phyloP scores from a whole-genome alignment of 2,113 vertebrate species.

The Echinops telfairi region DNA sequence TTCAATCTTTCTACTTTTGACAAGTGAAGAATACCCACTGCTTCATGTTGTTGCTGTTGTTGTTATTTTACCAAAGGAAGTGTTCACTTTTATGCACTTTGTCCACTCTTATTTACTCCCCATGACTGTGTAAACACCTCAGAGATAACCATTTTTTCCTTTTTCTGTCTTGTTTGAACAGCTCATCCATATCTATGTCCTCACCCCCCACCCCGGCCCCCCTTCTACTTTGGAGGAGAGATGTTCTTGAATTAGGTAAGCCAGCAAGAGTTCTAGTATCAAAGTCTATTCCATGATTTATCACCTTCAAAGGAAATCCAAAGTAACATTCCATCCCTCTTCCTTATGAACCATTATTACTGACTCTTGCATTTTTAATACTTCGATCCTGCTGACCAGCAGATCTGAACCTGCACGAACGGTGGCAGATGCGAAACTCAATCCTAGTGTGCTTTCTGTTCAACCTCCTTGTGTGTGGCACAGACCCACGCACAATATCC shows the following conservation, averaged over 20 bases:
- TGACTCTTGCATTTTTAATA: slow-evolving; percentile 79
- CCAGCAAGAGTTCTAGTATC: slow-evolving; percentile 49
- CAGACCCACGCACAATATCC: slow-evolving; percentile 23
- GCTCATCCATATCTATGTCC: slow-evolving; percentile 53
- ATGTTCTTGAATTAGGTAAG: slow-evolving; percentile 67
- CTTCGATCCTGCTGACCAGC: slow-evolving; percentile 67
- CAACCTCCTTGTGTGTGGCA: slow-evolving; percentile 20
- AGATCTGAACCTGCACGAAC: slow-evolving; percentile 45
- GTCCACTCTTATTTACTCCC: background rate
- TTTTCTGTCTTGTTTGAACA: slow-evolving; percentile 60
- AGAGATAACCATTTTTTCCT: slow-evolving; percentile 40
- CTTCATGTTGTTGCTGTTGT: slow-evolving; percentile 51
- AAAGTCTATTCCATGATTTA: slow-evolving; percentile 60
- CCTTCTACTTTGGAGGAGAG: slow-evolving; percentile 57
- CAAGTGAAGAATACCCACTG: slow-evolving; percentile 68
- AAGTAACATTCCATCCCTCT: slow-evolving; percentile 75
- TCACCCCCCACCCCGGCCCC: background rate
- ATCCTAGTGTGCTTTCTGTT: slow-evolving; percentile 65
- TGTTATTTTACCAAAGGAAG: slow-evolving; percentile 35
- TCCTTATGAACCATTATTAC: slow-evolving; percentile 73
- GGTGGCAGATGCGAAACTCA: slow-evolving; percentile 54
- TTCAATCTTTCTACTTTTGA: slow-evolving; percentile 64
- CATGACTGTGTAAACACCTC: slow-evolving; percentile 38
- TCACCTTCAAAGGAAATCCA: slow-evolving; percentile 76
- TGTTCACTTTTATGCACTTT: slow-evolving; percentile 49